Evolutionary conservation across 1,140 invertebrate species (phyloP), one percentile per base, ranked within the genome.

Genomic region (Lepidurus packardi): DNA sequence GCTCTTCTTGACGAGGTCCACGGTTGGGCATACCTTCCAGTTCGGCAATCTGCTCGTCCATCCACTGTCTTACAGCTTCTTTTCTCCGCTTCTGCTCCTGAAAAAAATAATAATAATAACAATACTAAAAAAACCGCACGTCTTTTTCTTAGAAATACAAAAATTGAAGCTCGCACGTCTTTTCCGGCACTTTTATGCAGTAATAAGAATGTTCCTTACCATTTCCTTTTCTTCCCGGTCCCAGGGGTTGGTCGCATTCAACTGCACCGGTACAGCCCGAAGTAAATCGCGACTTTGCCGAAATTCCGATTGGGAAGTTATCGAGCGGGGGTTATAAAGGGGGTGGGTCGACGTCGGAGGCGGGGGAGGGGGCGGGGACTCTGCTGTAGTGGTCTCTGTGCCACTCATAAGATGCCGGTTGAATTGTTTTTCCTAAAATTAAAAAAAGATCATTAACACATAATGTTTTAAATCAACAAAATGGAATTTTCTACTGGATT

Each of bases 141-240:
- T n/a, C n/a, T n/a, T n/a, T n/a, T n/a, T n/a, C n/a, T n/a, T n/a
- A n/a, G n/a, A n/a, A n/a, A n/a, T n/a, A n/a, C n/a, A n/a, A n/a
- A n/a, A n/a, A n/a, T n/a, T n/a, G n/a, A n/a, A n/a, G n/a, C n/a
- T 34, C 2, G 34, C 34, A 34, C 34, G 34, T 34, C 3, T 34
- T 34, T 3, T 34, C 34, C 34, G 3, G 34, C 34, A 34, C 34
- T 34, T 34, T 34, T 34, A 34, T 34, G 34, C 34, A 34, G 34
- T 34, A 4, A 34, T 76, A 78, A 25, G 74, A 79, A 75, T 45
- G 75, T 76, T 74, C 65, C 81, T 82, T 82, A 91, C 92, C 83
- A 90, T 92, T 86, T 96, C 94, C 81, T 92, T 90, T 84, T 95
- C 93, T 86, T 96, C 94, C 76, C 93, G 87, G 81, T 94, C 92